Evolutionary conservation across 2,888 invertebrate species (phyloP).

Genomic region (Teleogryllus oceanicus): DNA sequence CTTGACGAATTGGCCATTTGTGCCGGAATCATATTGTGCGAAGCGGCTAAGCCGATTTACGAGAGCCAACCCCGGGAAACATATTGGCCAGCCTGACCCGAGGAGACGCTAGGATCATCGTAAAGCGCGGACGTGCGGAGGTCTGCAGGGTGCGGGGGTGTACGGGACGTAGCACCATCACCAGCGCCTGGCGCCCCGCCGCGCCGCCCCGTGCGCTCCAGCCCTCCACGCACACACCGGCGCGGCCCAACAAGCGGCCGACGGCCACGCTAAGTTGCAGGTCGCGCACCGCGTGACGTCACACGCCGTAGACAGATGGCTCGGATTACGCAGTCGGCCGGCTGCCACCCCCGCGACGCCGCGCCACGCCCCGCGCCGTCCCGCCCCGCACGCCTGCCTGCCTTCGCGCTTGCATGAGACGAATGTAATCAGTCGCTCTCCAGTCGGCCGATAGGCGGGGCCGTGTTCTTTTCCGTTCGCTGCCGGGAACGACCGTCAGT

Average conservation of each 20-base stretch:
- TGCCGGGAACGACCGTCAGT: background rate
- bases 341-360: background rate
- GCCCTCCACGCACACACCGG: too few relatives aligned
- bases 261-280: background rate
- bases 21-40: too few relatives aligned
- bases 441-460: background rate
- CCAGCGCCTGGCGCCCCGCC: too few relatives aligned
- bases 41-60: too few relatives aligned
- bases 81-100: too few relatives aligned
- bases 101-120: too few relatives aligned
- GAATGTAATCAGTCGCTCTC: background rate
- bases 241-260: background rate
- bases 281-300: slow-evolving; percentile 5
- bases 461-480: slow-evolving; percentile 9
- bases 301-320: background rate
- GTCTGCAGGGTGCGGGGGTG: too few relatives aligned
- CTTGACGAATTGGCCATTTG: too few relatives aligned
- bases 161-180: too few relatives aligned
- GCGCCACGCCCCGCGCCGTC: background rate
- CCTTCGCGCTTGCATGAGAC: background rate
- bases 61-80: too few relatives aligned
- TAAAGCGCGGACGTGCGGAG: too few relatives aligned
- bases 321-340: slow-evolving; percentile 5
- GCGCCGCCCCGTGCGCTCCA: too few relatives aligned
- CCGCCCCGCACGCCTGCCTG: background rate